Base-by-base conservation (phyloP, 2,888 invertebrate species). In the Rhingia campestris region DNA sequence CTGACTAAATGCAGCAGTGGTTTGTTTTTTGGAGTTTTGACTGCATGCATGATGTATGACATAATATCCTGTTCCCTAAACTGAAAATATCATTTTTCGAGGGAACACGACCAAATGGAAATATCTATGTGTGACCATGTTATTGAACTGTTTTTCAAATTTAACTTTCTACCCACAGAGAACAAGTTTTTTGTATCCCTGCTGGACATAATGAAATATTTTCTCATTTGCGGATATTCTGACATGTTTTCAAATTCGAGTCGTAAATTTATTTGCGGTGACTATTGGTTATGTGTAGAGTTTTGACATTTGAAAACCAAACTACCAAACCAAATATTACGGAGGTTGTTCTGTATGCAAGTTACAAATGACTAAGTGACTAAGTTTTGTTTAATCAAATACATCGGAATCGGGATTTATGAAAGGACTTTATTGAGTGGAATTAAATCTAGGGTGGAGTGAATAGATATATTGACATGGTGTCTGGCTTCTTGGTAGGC, bases 1-100 rank as follows among this genome's bases (percentile, higher is more conserved):
- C 41, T 49, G 6, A 47, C 12, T 47, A 47, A 47, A 56, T 56
- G 14, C 30, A n/a, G 30, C 69, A 56, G 56, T 6, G 47, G 39
- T 45, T 49, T 58, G 47, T 58, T 22, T 22, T 22, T 47, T 6
- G 4, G 47, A 69, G 49, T 69, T 58, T 49, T 39, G 39, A 56
- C 35, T 12, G 10, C 47, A 35, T 35, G 6, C 67, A 67, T 54
- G 67, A 67, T 67, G 54, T 4, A 69, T 56, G 67, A 58, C 58
- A 69, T 39, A 47, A 66, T 66, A 66, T 66, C 69, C 58, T 58
- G 58, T 39, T 45, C 9, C 9, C 14, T 12, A 45, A 12, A 45
- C 9, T 14, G 14, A 39, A 22, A 61, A 45, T 14, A 43, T 14
- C 32, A 22, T 35, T 14, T 35, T 35, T 0, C 10, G 37, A 14